Percentiles rank a stretch among this genome's conserved stretches.
Conservation (phyloP, 2,797 vertebrate genomes). For the Melanotaenia trifasciata region DNA sequence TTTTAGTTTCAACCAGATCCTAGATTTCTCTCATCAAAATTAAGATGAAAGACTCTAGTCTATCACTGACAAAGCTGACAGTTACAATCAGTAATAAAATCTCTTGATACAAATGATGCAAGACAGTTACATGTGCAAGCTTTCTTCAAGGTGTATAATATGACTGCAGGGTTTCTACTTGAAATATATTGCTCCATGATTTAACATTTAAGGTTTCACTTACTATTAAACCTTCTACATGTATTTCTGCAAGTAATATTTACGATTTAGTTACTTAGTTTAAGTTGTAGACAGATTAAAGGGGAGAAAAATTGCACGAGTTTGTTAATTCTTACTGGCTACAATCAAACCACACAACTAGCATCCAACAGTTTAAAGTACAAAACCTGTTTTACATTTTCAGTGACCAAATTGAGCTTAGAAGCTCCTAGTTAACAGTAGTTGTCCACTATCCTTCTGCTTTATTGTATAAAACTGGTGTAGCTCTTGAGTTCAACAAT, state of each 20-base stretch:
- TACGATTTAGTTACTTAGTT: not conserved
- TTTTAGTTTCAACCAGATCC: conserved; percentile 64
- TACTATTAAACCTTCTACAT: conserved; percentile 7
- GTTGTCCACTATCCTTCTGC: not conserved
- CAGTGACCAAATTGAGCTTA: not conserved
- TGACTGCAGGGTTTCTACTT: conserved; percentile 13
- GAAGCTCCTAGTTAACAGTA: not conserved
- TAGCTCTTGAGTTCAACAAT: not conserved
- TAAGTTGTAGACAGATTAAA: not conserved
- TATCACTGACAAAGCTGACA: conserved; percentile 15
- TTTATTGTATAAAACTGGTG: not conserved
- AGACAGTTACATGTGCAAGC: not conserved
- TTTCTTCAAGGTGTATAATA: conserved; percentile 6
- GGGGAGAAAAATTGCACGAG: not conserved
- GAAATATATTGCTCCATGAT: conserved; percentile 3
- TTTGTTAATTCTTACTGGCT: not conserved
- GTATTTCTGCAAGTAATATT: not conserved
- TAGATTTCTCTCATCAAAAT: conserved; percentile 23
- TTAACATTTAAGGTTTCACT: conserved; percentile 4
- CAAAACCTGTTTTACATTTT: not conserved
- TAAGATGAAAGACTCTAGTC: conserved; percentile 22
- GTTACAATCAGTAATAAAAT: conserved; percentile 21
- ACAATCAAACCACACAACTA: not conserved
- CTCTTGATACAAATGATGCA: conserved; percentile 8
- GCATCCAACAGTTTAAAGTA: not conserved